These are phyloP conservation scores for Drosophila athabasca DNA, from an alignment of 1,140 invertebrate species.

Conservation along the genomic window DNA sequence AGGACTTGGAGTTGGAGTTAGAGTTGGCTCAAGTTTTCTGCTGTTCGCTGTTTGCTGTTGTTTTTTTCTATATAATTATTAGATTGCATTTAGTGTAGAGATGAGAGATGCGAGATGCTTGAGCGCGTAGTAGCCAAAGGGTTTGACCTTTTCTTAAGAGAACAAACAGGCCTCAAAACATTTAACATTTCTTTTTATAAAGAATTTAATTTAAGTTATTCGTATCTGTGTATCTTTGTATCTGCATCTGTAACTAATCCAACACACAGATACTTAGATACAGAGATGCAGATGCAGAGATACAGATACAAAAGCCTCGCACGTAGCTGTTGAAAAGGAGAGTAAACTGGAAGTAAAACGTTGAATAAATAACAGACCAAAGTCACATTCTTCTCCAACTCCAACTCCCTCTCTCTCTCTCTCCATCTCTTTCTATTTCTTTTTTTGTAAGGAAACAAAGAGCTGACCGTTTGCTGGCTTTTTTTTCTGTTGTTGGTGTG, in stretches of 20 bases:
- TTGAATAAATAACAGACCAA: slow-evolving; percentile 70
- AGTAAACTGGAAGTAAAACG: slow-evolving; percentile 69
- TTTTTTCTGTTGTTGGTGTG: slow-evolving; percentile 40
- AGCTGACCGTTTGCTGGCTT: slow-evolving; percentile 68
- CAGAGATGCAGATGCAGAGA: slow-evolving; percentile 25
- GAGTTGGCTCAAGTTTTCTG: slow-evolving; percentile 29
- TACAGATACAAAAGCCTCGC: slow-evolving; percentile 51
- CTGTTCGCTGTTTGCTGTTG: slow-evolving; percentile 9
- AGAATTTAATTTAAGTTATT: slow-evolving; percentile 43
- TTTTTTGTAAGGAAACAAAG: slow-evolving; percentile 40
- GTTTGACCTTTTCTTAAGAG: slow-evolving; percentile 34
- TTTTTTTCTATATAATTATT: slow-evolving; percentile 45
- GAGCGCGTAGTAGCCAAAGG: slow-evolving; percentile 37
- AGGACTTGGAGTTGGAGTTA: background rate
- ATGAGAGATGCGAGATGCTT: slow-evolving; percentile 29
- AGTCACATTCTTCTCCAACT: slow-evolving; percentile 32
- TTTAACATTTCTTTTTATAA: slow-evolving; percentile 6
- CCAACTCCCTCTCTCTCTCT: background rate
- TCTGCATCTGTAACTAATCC: slow-evolving; percentile 74
- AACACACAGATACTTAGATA: slow-evolving; percentile 56
- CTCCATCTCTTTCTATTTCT: slow-evolving; percentile 2
- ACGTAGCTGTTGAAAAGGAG: slow-evolving; percentile 74
- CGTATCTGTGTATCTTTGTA: slow-evolving; percentile 70
- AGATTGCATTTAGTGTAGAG: slow-evolving; percentile 37
- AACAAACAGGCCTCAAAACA: slow-evolving; percentile 23